Conservation (phyloP, 2,888 invertebrate genomes). For the Anoncus sp. region DNA sequence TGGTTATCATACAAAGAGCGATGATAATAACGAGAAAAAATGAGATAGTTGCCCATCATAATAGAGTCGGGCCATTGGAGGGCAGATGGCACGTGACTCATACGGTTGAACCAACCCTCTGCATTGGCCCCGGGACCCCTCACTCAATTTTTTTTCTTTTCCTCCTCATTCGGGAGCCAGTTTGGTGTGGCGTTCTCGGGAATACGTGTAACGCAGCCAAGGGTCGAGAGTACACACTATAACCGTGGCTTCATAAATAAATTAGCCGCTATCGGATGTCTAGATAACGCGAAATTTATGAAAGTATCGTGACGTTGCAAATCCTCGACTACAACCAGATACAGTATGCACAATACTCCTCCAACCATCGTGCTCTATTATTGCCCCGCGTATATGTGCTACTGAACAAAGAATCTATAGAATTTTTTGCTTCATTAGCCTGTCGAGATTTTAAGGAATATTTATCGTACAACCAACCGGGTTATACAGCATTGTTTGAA, state of each 20-base stretch:
- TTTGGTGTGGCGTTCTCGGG: constrained; percentile 26
- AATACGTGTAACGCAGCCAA: constrained; percentile 29
- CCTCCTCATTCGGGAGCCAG: constrained; percentile 29
- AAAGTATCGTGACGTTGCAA: constrained; percentile 75
- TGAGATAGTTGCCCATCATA: constrained; percentile 71
- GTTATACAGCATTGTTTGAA: neutral
- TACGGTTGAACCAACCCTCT: constrained; percentile 61
- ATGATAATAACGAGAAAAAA: constrained; percentile 61
- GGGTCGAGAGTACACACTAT: constrained; percentile 54
- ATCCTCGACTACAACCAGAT: constrained; percentile 30
- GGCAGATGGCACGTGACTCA: constrained; percentile 83
- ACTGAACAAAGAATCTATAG: constrained; percentile 28
- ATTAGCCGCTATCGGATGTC: constrained; percentile 79
- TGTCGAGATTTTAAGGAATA: constrained; percentile 43
- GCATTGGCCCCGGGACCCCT: constrained; percentile 37
- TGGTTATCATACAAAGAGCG: constrained; percentile 33
- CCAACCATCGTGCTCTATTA: neutral
- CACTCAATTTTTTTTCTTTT: constrained; percentile 26
- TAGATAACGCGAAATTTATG: constrained; percentile 79
- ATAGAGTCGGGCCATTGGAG: constrained; percentile 71
- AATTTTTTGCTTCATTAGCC: constrained; percentile 4
- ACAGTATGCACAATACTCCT: constrained; percentile 4
- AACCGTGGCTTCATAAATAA: constrained; percentile 79
- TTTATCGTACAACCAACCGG: constrained; percentile 18
- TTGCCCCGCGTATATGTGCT: neutral